Conservation (phyloP, 1,140 invertebrate genomes). For the Trichonephila clavata region DNA sequence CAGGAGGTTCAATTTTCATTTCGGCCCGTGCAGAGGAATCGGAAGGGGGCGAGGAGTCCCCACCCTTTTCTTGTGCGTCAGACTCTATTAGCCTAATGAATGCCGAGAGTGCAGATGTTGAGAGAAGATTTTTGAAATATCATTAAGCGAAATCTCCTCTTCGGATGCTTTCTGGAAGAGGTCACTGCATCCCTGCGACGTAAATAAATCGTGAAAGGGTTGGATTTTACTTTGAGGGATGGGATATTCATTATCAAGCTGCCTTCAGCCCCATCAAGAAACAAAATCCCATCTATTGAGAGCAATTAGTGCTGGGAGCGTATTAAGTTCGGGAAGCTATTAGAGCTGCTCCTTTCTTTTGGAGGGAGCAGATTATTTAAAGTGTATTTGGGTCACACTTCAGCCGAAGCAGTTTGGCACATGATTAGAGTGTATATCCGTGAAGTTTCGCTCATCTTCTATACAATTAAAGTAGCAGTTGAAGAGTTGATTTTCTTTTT, state of each 20-base stretch:
- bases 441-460: too few relatives aligned
- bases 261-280: conserved; percentile 11
- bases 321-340: conserved; percentile 24
- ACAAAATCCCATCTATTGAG: conserved; percentile 3
- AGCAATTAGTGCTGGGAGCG: not conserved
- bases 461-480: too few relatives aligned
- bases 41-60: not conserved
- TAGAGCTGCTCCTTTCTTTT: not conserved
- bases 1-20: conserved; percentile 24
- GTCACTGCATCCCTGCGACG: not conserved
- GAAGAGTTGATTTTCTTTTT: too few relatives aligned
- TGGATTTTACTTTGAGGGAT: conserved; percentile 32
- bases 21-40: not conserved
- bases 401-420: not conserved
- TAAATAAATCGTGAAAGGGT: conserved; percentile 27
- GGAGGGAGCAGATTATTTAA: not conserved
- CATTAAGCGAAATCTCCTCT: conserved; percentile 30
- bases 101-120: not conserved
- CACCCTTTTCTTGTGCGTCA: conserved; percentile 50
- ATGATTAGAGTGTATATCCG: not conserved
- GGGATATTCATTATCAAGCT: conserved; percentile 32
- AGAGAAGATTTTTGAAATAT: conserved; percentile 59
- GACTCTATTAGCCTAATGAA: conserved; percentile 55
- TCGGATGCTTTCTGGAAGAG: conserved; percentile 20
- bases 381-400: conserved; percentile 42